Percentiles rank a stretch among this genome's conserved stretches.
These are phyloP conservation scores for Anniella stebbinsi DNA, from an alignment of 2,797 vertebrate species.

Conservation along the genomic window DNA sequence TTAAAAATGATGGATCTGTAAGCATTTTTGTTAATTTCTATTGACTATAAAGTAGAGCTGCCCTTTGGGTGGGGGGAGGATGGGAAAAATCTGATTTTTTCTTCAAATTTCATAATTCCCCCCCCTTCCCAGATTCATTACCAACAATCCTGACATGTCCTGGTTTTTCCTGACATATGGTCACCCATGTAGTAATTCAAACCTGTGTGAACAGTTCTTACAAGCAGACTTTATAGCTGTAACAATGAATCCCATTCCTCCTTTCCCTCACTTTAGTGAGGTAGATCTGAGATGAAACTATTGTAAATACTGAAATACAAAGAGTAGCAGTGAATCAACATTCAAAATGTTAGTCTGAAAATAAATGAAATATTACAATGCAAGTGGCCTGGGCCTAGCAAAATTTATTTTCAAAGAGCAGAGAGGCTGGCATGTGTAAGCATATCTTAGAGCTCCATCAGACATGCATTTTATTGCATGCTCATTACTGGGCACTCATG, in stretches of 20 bases:
- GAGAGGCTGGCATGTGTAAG: neutral
- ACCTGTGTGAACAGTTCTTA: constrained; percentile 23
- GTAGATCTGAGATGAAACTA: neutral
- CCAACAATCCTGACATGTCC: too few species aligned
- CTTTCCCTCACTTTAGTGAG: neutral
- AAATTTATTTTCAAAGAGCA: neutral
- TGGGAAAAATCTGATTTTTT: too few species aligned
- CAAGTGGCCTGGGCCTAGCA: constrained; percentile 28
- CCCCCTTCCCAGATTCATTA: too few species aligned
- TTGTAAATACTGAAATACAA: neutral
- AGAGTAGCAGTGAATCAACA: constrained; percentile 35
- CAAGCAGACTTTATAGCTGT: neutral
- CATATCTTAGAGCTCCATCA: too few species aligned
- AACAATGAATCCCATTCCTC: neutral
- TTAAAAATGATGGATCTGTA: too few species aligned
- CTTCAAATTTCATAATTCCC: too few species aligned
- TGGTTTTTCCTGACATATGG: too few species aligned
- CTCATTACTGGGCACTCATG: too few species aligned
- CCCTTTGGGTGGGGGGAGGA: too few species aligned
- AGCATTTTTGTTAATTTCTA: too few species aligned
- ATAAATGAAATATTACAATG: constrained; percentile 41
- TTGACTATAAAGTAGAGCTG: too few species aligned
- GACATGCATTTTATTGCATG: too few species aligned
- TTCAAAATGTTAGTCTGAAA: constrained; percentile 3
- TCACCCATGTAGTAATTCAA: neutral